Evolutionary conservation across 2,113 vertebrate genomes (phyloP).

Genomic region (Uropsilus gracilis): DNA sequence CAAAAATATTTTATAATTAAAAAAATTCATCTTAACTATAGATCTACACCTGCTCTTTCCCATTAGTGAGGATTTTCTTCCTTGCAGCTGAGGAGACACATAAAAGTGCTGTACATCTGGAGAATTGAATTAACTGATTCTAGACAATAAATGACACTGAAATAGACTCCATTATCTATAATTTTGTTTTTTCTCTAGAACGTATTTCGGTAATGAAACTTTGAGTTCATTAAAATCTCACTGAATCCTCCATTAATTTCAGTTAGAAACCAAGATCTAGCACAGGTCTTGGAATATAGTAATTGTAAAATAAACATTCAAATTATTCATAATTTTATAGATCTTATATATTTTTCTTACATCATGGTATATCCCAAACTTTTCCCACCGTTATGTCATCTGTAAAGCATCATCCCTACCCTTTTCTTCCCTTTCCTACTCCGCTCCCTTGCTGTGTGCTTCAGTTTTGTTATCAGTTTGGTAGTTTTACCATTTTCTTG

Average conservation of each 20-base stretch:
- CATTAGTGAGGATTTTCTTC: background rate
- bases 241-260: background rate
- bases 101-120: background rate
- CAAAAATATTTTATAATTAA: background rate
- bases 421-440: too few relatives aligned
- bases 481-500: too few relatives aligned
- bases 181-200: constrained; percentile 15
- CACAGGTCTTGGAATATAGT: background rate
- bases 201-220: background rate
- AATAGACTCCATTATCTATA: background rate
- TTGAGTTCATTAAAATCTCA: background rate
- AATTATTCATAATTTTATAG: too few relatives aligned
- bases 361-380: too few relatives aligned
- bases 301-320: background rate
- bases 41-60: background rate
- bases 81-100: background rate
- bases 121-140: background rate
- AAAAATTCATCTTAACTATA: background rate
- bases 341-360: too few relatives aligned
- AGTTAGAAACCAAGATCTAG: background rate
- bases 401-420: too few relatives aligned
- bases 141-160: background rate
- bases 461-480: too few relatives aligned
- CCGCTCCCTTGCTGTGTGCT: too few relatives aligned
- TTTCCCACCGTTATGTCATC: too few relatives aligned